Evolutionary conservation across 2,888 invertebrate genomes (phyloP).

Genomic region (Nomada ferruginata): DNA sequence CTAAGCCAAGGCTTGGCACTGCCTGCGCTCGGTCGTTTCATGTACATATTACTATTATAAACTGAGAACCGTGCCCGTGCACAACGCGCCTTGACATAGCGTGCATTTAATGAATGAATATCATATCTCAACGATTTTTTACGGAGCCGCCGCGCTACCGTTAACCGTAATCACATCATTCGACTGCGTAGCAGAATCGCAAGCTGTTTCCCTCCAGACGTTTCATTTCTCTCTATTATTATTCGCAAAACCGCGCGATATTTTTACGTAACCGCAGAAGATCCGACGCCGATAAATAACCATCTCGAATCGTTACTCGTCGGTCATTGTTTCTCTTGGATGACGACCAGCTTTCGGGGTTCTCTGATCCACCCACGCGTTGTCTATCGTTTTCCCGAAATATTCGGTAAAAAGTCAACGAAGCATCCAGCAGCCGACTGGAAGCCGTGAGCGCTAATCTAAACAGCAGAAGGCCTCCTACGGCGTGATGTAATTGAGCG

Average conservation of each 20-base stretch:
- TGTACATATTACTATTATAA: slow-evolving; percentile 23
- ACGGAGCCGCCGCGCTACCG: background rate
- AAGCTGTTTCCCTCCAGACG: background rate
- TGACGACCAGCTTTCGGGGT: background rate
- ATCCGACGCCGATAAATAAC: background rate
- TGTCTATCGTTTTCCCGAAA: background rate
- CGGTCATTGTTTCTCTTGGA: slow-evolving; percentile 5
- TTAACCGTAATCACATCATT: too few relatives aligned
- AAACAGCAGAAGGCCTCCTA: background rate
- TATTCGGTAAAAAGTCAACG: background rate
- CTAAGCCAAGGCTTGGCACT: slow-evolving; percentile 77
- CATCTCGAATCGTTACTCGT: too few relatives aligned
- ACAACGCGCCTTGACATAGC: slow-evolving; percentile 3
- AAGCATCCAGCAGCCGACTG: background rate
- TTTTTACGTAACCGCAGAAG: background rate
- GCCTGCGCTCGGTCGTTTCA: slow-evolving; percentile 33
- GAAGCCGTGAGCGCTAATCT: too few relatives aligned
- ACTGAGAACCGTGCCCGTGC: slow-evolving; percentile 8
- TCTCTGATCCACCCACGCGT: slow-evolving; percentile 7
- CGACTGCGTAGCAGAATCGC: too few relatives aligned
- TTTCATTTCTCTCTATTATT: background rate
- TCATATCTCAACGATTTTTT: slow-evolving; percentile 25
- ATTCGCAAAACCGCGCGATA: background rate
- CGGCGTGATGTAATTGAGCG: too few relatives aligned
- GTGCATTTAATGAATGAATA: slow-evolving; percentile 55